Percentiles rank a stretch among this genome's conserved stretches.
These are phyloP conservation scores for Nephila pilipes DNA, from an alignment of 1,140 invertebrate species.

Conservation along the genomic window DNA sequence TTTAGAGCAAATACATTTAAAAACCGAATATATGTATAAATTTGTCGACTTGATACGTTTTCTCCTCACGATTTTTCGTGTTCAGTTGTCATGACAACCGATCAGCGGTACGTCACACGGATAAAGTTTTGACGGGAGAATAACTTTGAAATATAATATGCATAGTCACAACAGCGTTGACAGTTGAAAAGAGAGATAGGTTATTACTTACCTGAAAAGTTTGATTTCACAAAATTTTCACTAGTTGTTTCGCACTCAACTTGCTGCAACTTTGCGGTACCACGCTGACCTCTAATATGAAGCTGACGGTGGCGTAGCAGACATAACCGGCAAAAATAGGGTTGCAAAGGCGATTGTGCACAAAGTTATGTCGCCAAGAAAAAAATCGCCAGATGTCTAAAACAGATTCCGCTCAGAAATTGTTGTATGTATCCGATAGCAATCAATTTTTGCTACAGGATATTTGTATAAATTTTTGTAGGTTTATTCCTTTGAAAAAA, in stretches of 20 bases:
- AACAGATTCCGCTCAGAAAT: not conserved
- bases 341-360: not conserved
- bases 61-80: conserved; percentile 31
- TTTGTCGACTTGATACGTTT: not conserved
- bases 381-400: not conserved
- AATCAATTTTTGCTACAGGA: too few relatives aligned
- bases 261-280: not conserved
- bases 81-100: conserved; percentile 45
- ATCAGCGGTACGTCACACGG: conserved; percentile 17
- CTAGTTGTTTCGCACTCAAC: not conserved
- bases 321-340: conserved; percentile 55
- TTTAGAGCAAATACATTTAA: conserved; percentile 2
- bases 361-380: not conserved
- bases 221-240: not conserved
- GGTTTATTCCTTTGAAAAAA: too few relatives aligned
- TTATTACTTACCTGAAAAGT: not conserved
- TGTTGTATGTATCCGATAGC: too few relatives aligned
- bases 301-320: conserved; percentile 52
- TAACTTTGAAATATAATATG: not conserved
- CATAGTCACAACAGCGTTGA: not conserved
- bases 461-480: too few relatives aligned
- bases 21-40: conserved; percentile 6
- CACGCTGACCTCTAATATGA: conserved; percentile 10
- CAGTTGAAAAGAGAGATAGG: not conserved
- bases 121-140: conserved; percentile 45